These are phyloP conservation scores for Crossocerus cetratus DNA, from an alignment of 2,888 invertebrate genomes.

Conservation along the genomic window DNA sequence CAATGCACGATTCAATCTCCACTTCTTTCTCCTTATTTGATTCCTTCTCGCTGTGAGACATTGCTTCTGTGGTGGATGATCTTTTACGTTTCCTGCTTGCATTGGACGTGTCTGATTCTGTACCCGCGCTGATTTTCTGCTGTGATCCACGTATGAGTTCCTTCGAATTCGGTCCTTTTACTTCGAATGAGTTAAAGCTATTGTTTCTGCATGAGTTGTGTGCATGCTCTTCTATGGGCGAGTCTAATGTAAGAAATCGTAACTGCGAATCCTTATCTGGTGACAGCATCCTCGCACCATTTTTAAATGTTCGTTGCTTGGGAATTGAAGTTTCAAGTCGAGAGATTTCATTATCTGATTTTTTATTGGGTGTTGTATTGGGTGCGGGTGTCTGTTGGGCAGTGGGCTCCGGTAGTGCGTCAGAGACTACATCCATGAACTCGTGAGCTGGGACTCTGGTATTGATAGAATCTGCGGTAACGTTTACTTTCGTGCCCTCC, in stretches of 20 bases:
- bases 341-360: no score
- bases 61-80: no score
- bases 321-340: background rate
- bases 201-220: background rate
- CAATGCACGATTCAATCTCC: no score
- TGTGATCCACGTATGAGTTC: background rate
- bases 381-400: no score
- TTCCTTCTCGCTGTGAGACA: no score
- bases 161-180: background rate
- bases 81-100: constrained; percentile 4
- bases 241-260: constrained; percentile 36
- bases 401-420: no score
- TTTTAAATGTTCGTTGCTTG: background rate
- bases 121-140: background rate
- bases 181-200: constrained; percentile 10
- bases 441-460: no score
- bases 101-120: background rate
- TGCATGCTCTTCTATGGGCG: constrained; percentile 11
- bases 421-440: no score
- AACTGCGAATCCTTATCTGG: constrained; percentile 53
- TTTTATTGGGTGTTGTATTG: no score
- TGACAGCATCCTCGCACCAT: constrained; percentile 41
- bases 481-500: no score
- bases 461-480: no score
- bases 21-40: no score